Evolutionary conservation across 2,113 vertebrate genomes (phyloP).

Genomic region (Carettochelys insculpta): DNA sequence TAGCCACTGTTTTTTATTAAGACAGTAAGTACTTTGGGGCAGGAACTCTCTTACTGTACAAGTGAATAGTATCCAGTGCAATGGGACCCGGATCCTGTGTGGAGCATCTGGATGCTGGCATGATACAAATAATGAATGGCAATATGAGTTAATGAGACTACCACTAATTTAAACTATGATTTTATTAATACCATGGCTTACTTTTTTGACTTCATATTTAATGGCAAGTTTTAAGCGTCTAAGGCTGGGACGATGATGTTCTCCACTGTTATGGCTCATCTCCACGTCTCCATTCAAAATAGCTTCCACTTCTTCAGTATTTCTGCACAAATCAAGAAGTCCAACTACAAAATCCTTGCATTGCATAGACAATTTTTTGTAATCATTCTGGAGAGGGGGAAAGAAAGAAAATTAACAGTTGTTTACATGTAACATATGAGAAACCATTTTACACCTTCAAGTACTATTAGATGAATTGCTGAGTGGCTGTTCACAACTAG

Average conservation of each 20-base stretch:
- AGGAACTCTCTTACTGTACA: background rate
- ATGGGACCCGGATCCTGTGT: background rate
- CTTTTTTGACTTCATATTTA: slow-evolving; percentile 98
- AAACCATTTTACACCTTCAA: background rate
- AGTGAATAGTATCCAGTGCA: background rate
- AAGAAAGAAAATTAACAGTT: background rate
- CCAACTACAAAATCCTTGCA: slow-evolving; percentile 98
- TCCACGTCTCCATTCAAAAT: slow-evolving; percentile 90
- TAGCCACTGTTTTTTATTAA: background rate
- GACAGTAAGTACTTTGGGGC: fast-evolving
- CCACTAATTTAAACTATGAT: background rate
- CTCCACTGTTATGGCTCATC: slow-evolving; percentile 65
- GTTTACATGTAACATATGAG: background rate
- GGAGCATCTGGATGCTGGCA: background rate
- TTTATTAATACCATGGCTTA: slow-evolving; percentile 66
- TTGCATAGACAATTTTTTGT: slow-evolving; percentile 94
- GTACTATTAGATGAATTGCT: background rate
- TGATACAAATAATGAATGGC: background rate
- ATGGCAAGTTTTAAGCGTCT: slow-evolving; percentile 94
- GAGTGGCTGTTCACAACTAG: background rate
- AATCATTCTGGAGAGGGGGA: slow-evolving; percentile 87
- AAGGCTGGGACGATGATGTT: slow-evolving; percentile 81
- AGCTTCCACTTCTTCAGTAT: slow-evolving; percentile 95
- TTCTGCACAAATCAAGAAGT: slow-evolving; percentile 94
- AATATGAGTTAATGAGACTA: background rate